Conservation (phyloP, 2,888 invertebrate genomes). For the Incurvaria masculella region DNA sequence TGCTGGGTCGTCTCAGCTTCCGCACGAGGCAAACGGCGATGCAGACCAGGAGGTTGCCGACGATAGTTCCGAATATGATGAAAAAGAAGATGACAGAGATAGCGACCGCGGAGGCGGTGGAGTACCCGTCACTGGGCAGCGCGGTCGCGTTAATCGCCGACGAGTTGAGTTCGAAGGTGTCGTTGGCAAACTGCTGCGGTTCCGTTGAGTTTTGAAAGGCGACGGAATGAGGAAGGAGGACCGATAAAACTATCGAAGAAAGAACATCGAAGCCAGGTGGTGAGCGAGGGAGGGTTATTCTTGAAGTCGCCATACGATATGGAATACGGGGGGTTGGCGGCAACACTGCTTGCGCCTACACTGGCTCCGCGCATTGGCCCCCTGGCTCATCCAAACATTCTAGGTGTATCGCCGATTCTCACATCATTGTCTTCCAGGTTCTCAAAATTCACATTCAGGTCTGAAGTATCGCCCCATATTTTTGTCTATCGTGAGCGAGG, state of each 20-base stretch:
- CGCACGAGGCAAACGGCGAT: conserved; percentile 94
- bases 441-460: neutral
- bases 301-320: conserved; percentile 51
- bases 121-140: conserved; percentile 32
- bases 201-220: conserved; percentile 25
- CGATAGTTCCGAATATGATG: conserved; percentile 75
- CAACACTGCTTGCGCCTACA: conserved; percentile 32
- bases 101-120: conserved; percentile 56
- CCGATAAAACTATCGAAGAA: conserved; percentile 52
- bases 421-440: conserved; percentile 7
- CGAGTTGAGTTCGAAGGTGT: conserved; percentile 36
- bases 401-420: conserved; percentile 17
- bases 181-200: conserved; percentile 28
- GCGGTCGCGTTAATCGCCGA: conserved; percentile 34
- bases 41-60: conserved; percentile 92
- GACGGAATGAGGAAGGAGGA: conserved; percentile 34
- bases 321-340: conserved; percentile 35
- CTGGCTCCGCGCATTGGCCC: conserved; percentile 50
- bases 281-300: conserved; percentile 42
- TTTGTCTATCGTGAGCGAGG: neutral
- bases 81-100: conserved; percentile 70
- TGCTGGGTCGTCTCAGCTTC: conserved; percentile 85
- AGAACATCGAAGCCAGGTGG: conserved; percentile 56
- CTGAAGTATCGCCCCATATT: conserved; percentile 1
- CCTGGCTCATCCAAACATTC: conserved; percentile 11